Percentiles rank a stretch among this genome's conserved stretches.
phyloP scores from a whole-genome alignment of 2,888 invertebrate genomes.

The Chorisops tibialis region DNA sequence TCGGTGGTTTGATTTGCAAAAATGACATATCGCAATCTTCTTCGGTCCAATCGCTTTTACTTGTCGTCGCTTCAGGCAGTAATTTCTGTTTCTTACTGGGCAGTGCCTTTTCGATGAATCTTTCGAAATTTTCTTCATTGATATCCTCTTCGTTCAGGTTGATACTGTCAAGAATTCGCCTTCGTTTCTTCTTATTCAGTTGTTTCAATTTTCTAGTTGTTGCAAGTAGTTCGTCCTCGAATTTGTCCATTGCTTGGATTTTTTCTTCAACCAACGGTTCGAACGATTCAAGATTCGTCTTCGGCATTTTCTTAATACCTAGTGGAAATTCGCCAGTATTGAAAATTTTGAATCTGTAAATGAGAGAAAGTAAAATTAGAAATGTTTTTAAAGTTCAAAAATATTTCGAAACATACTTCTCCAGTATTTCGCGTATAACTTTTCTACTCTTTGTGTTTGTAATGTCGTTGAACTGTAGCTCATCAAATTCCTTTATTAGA shows the following conservation, averaged over 20 bases:
- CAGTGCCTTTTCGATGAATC: conserved; percentile 42
- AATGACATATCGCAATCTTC: conserved; percentile 12
- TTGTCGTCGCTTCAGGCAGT: background rate
- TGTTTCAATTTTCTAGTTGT: conserved; percentile 50
- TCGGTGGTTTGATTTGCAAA: background rate
- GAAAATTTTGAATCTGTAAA: conserved; percentile 58
- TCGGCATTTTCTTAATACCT: conserved; percentile 57
- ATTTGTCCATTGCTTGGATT: conserved; percentile 50
- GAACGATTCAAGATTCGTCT: conserved; percentile 44
- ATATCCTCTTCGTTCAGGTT: conserved; percentile 44
- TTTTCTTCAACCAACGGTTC: conserved; percentile 45
- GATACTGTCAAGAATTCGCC: conserved; percentile 43
- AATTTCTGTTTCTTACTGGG: conserved; percentile 32
- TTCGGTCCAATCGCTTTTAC: background rate
- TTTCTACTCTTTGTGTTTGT: conserved; percentile 59
- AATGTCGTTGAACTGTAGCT: conserved; percentile 53
- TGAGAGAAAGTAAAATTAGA: background rate
- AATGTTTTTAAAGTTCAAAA: background rate
- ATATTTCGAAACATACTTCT: conserved; percentile 51
- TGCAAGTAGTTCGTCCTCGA: conserved; percentile 55
- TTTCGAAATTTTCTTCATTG: conserved; percentile 46
- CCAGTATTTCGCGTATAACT: conserved; percentile 54
- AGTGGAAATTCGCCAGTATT: conserved; percentile 65
- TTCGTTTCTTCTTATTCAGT: conserved; percentile 50
- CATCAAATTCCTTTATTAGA: conserved; percentile 57